These are phyloP conservation scores for Glossophaga mutica DNA, from an alignment of 2,797 vertebrate species.

Conservation along the genomic window DNA sequence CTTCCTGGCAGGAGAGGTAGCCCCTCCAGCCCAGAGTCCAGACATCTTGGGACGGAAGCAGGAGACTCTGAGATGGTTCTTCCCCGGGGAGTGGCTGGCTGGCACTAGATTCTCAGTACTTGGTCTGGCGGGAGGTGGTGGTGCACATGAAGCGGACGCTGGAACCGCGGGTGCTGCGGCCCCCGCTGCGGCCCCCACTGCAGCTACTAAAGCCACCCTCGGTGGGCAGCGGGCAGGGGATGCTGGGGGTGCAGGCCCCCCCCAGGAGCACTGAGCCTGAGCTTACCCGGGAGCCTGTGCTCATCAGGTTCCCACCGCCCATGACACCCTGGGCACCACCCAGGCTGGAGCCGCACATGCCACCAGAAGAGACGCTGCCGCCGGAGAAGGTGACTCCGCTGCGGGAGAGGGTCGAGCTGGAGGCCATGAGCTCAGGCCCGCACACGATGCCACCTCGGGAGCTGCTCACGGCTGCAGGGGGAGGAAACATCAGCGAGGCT, in stretches of 20 bases:
- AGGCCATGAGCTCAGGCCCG: background rate
- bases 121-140: constrained; percentile 49
- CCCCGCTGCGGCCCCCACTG: constrained; percentile 23
- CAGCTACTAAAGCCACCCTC: constrained; percentile 63
- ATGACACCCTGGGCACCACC: background rate
- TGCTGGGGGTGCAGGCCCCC: background rate
- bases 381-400: background rate
- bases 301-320: background rate
- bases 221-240: background rate
- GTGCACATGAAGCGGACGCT: constrained; percentile 50
- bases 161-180: constrained; percentile 2
- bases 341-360: background rate
- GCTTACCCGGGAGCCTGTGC: background rate
- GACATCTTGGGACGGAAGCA: background rate
- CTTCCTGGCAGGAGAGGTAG: background rate
- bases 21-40: background rate
- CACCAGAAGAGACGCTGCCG: background rate
- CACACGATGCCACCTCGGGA: constrained; percentile 58
- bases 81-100: background rate
- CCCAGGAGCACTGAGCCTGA: background rate
- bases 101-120: background rate
- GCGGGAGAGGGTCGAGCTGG: background rate
- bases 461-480: constrained; percentile 63
- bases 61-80: background rate
- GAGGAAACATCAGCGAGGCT: background rate